Evolutionary conservation across 37 sponge, comb jelly and placozoan genomes (phyloP), one percentile per base, ranked within the genome.

Genomic region (Eunapius fragilis): DNA sequence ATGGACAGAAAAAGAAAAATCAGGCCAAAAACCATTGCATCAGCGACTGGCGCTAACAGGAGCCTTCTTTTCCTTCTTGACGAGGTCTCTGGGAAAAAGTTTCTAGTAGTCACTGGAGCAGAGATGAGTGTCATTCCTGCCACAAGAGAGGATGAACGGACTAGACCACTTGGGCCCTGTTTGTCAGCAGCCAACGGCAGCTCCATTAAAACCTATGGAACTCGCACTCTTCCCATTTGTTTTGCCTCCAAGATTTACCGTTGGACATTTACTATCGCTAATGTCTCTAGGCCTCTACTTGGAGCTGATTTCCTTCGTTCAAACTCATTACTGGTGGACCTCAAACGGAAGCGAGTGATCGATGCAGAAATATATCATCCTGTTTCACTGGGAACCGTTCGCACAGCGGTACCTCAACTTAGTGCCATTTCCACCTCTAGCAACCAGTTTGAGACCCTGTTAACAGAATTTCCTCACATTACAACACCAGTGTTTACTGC

Each of bases 51-150:
- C 45, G 45, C 26, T n/a, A 58, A 80, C n/a, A 68, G 30, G 24
- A 26, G 81, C 69, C 79, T 78, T 3, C 79, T 80, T 30, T 37
- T 36, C 36, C 30, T 80, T 22, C 68, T 28, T 24, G 70, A 80
- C 31, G 24, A 32, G 17, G 50, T 67, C 70, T 82, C 83, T 19
- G 34, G 34, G 5, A 45, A 74, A 36, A 38, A 68, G 26, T 82
- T 82, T 48, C 83, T 82, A 12, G 83, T 71, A 23, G 83, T 71
- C 74, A 82, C 74, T 14, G 83, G 74, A 41, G 83, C 36, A 37
- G 74, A 82, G 36, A 74, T 82, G 38, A n/a, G n/a, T 74, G 74
- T 82, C 48, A 23, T 71, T n/a, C 83, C 83, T 32, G 74, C 74
- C 45, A 76, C 69, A 4, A 34, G 83, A 45, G 50, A 31, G 31